Evolutionary conservation across 2,797 vertebrate genomes (phyloP).

Genomic region (Paratrypauchen microcephalus): DNA sequence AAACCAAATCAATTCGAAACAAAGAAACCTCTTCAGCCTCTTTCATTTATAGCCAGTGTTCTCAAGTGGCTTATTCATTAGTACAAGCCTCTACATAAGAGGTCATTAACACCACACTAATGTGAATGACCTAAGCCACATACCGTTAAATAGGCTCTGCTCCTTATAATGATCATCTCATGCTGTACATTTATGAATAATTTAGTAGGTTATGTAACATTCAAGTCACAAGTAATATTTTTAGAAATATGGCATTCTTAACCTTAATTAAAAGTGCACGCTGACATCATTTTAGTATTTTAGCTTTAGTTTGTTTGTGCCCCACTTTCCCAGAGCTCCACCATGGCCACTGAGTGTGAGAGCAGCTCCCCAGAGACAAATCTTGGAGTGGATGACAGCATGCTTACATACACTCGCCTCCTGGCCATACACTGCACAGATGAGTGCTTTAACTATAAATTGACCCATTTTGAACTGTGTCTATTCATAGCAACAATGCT

Average conservation of each 20-base stretch:
- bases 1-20: conserved; percentile 46
- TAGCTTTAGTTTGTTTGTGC: conserved; percentile 27
- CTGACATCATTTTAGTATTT: conserved; percentile 8
- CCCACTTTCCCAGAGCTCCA: conserved; percentile 51
- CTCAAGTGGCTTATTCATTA: conserved; percentile 57
- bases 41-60: conserved; percentile 48
- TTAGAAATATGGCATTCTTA: not conserved
- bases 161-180: not conserved
- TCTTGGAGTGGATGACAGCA: conserved; percentile 72
- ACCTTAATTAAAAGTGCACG: conserved; percentile 5
- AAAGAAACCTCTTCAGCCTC: conserved; percentile 65
- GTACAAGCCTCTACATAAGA: conserved; percentile 47
- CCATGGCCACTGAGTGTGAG: conserved; percentile 55
- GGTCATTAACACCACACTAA: conserved; percentile 34
- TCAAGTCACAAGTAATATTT: not conserved
- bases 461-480: conserved; percentile 74
- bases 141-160: conserved; percentile 16
- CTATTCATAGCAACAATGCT: conserved; percentile 73
- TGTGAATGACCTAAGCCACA: conserved; percentile 21
- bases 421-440: conserved; percentile 74
- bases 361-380: conserved; percentile 69
- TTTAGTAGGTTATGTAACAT: not conserved
- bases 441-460: conserved; percentile 77
- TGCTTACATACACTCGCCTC: conserved; percentile 75
- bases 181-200: not conserved